Evolutionary conservation across 2,888 invertebrate species (phyloP), one percentile per base, ranked within the genome.

Genomic region (Harpagoxenus sublaevis): DNA sequence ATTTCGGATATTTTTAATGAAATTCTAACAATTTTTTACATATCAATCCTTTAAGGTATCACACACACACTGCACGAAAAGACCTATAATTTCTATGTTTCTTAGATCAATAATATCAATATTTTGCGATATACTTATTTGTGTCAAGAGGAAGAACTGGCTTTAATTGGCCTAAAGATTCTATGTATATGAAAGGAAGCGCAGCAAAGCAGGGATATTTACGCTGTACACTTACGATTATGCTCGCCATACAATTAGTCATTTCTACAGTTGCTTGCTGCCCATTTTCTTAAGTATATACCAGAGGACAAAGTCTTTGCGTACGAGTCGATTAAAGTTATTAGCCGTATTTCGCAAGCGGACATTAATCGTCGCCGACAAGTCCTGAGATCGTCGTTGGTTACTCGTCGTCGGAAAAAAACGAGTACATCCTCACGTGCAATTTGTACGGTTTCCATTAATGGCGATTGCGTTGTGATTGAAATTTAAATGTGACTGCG

Each of bases 281-380:
- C 71, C 45, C 45, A 79, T 79, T 57, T 71, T 79, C 57, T 60
- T 71, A 79, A 79, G 53, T 79, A 71, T 71, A 79, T 35, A 71
- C 35, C 31, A 71, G 71, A 71, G 23, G 48, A 79, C 83, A 35
- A 83, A 81, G 83, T 82, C 86, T 89, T 48, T 18, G n/a, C 77
- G 77, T 71, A 68, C n/a, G 51, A 81, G 77, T 51, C 89, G 86
- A 88, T 89, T 89, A 88, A 89, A 89, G 84, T 89, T 89, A 89
- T 89, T 86, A 89, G 82, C 78, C 86, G 15, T 18, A 53, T 89
- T 89, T 86, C 85, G 85, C 45, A 89, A 89, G 77, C 75, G 63
- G 39, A 51, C 88, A 89, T 89, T 88, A 89, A 89, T 88, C 85
- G 68, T 53, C 51, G 71, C 53, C 78, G 62, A 51, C 62, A 51